These are phyloP conservation scores for Scolanthus callimorphus DNA, from an alignment of 92 coral and sea anemone genomes.

Conservation along the genomic window DNA sequence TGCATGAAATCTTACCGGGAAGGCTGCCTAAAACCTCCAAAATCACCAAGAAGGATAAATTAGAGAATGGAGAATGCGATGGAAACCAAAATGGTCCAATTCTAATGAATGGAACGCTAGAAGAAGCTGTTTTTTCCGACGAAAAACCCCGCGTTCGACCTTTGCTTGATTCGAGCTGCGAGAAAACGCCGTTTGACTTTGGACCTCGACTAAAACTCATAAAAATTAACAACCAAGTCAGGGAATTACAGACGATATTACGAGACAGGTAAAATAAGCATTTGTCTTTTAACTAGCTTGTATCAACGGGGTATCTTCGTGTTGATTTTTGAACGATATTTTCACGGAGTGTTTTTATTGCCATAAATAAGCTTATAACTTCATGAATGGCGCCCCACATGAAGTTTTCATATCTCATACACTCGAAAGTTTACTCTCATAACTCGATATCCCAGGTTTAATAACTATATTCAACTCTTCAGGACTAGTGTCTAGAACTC, in stretches of 20 bases:
- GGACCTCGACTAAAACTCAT: constrained; percentile 80
- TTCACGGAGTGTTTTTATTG: too few relatives aligned
- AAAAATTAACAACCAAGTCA: constrained; percentile 87
- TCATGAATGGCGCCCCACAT: too few relatives aligned
- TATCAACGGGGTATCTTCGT: too few relatives aligned
- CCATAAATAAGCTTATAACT: too few relatives aligned
- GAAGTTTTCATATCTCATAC: too few relatives aligned
- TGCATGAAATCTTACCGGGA: constrained; percentile 24
- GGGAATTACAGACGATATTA: constrained; percentile 88
- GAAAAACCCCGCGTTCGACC: constrained; percentile 17
- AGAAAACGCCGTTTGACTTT: constrained; percentile 13
- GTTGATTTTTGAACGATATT: too few relatives aligned
- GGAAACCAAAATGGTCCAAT: constrained; percentile 32
- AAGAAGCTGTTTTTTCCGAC: constrained; percentile 16
- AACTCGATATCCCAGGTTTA: too few relatives aligned
- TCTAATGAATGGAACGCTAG: constrained; percentile 18
- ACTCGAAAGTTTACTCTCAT: too few relatives aligned
- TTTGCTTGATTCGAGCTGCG: background rate
- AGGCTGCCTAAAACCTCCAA: constrained; percentile 13
- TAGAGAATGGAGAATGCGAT: constrained; percentile 32
- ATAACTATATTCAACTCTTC: too few relatives aligned
- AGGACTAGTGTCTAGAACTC: too few relatives aligned
- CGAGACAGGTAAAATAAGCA: constrained; percentile 87
- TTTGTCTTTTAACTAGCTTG: too few relatives aligned
- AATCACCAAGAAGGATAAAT: constrained; percentile 6